Evolutionary conservation across 2,113 vertebrate genomes (phyloP).

Genomic region (Cepphus grylle): DNA sequence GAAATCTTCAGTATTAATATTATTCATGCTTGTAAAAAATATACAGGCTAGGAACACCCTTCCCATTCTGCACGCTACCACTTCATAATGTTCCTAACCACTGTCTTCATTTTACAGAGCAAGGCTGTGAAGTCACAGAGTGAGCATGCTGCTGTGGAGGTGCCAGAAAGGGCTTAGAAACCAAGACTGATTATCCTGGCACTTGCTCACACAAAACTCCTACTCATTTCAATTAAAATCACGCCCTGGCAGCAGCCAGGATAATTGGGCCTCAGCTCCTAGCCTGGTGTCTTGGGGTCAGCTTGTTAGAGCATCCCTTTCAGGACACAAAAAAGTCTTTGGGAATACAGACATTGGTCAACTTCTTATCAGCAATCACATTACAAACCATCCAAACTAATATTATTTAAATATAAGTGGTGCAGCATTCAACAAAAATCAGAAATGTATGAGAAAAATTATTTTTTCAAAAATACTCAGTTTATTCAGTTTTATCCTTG

Average conservation of each 20-base stretch:
- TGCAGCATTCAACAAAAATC: background rate
- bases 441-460: background rate
- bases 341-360: background rate
- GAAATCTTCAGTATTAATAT: background rate
- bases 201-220: background rate
- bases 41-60: background rate
- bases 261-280: background rate
- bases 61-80: background rate
- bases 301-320: background rate
- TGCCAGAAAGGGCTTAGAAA: conserved; percentile 27
- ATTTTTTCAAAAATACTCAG: background rate
- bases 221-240: conserved; percentile 50
- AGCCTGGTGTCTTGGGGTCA: background rate
- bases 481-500: background rate
- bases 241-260: background rate
- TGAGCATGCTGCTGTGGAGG: background rate
- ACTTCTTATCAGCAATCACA: background rate
- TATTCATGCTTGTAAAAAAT: background rate
- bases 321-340: background rate
- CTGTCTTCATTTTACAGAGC: background rate
- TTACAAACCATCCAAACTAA: background rate
- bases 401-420: background rate
- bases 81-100: background rate
- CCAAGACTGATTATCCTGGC: conserved; percentile 21
- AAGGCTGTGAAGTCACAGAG: background rate